A percentile compares a stretch with the other conserved stretches of the same genome.
These are phyloP conservation scores for Acanthurus tractus DNA, from an alignment of 2,797 vertebrate genomes.

Conservation along the genomic window DNA sequence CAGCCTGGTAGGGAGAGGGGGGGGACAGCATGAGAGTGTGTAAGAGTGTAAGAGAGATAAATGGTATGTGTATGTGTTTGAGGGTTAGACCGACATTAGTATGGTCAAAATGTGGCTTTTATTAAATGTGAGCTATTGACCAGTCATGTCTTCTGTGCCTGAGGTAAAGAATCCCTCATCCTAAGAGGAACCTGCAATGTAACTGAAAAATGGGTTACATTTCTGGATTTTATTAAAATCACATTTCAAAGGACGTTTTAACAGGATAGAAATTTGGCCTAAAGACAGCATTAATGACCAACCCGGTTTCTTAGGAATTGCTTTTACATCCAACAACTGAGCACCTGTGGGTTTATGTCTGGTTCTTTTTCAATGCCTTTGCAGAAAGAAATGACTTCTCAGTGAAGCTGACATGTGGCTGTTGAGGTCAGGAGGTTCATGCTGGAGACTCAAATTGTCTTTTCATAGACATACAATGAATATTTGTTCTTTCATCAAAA, in stretches of 20 bases:
- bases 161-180: slow-evolving; percentile 1
- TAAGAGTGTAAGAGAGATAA: slow-evolving; percentile 41
- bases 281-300: background rate
- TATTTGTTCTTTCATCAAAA: background rate
- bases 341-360: background rate
- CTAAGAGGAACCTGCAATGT: background rate
- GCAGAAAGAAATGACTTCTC: background rate
- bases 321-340: background rate
- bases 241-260: background rate
- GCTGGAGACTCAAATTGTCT: background rate
- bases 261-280: background rate
- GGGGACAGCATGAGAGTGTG: slow-evolving; percentile 12
- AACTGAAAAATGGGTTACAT: background rate
- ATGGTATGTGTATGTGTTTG: slow-evolving; percentile 20
- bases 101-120: slow-evolving; percentile 36
- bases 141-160: background rate
- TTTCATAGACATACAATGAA: background rate
- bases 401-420: background rate
- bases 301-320: no score
- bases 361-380: background rate
- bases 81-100: slow-evolving; percentile 14
- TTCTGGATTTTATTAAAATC: background rate
- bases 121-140: slow-evolving; percentile 34
- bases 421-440: slow-evolving; percentile 7
- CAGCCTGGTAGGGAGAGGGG: slow-evolving; percentile 8